Percentiles rank a stretch among this genome's conserved stretches.
Conservation (phyloP, 2,113 vertebrate species). For the Camelus bactrianus region DNA sequence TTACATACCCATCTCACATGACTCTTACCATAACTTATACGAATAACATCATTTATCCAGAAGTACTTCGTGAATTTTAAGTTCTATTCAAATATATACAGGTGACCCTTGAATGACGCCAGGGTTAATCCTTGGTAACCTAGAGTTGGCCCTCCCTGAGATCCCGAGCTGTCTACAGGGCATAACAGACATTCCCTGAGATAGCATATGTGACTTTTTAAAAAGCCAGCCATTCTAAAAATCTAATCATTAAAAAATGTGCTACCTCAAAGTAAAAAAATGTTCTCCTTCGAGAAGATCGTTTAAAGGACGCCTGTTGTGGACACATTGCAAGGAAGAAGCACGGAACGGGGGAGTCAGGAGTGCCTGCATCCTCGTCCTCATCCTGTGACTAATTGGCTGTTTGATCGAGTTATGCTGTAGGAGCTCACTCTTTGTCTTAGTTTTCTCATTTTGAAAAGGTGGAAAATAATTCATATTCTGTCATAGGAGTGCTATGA, state of each 20-base stretch:
- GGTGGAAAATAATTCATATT: neutral
- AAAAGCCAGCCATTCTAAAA: constrained; percentile 17
- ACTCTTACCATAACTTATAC: neutral
- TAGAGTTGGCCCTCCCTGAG: accelerated
- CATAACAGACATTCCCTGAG: neutral
- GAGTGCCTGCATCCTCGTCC: neutral
- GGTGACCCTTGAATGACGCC: neutral
- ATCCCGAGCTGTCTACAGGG: neutral
- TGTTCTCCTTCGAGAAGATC: neutral
- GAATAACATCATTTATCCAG: neutral
- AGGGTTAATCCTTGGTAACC: neutral
- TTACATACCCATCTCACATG: neutral
- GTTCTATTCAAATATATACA: neutral
- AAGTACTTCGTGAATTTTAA: constrained; percentile 1
- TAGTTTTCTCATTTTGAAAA: constrained; percentile 58
- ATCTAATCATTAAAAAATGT: constrained; percentile 23
- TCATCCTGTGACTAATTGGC: neutral
- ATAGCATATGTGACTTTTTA: constrained; percentile 14
- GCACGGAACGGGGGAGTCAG: neutral
- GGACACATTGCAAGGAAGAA: neutral
- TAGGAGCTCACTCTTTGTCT: neutral
- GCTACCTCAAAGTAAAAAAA: neutral
- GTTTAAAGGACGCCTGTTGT: neutral
- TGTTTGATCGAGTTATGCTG: neutral
- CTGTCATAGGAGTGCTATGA: neutral